phyloP scores from a whole-genome alignment of 2,797 vertebrate species.

The Lagorchestes hirsutus region DNA sequence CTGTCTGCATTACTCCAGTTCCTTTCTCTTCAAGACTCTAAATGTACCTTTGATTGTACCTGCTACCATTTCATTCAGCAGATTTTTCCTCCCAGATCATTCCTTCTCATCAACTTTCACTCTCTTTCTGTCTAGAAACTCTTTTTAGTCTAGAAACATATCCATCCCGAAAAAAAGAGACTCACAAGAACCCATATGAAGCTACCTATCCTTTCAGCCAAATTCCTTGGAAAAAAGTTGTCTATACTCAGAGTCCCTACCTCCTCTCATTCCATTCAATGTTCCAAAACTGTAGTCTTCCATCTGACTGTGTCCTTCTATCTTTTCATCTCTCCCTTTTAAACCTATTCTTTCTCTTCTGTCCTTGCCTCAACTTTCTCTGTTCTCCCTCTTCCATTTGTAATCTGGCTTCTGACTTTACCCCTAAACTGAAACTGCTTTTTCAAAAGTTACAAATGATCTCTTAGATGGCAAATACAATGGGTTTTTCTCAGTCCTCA shows the following conservation, averaged over 20 bases:
- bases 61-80: not conserved
- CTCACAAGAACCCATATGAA: not conserved
- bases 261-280: not conserved
- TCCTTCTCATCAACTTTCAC: not conserved
- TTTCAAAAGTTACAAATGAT: not conserved
- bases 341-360: not conserved
- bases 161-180: not conserved
- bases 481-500: not conserved
- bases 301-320: not conserved
- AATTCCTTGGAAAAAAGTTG: not conserved
- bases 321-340: not conserved
- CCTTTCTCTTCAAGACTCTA: not conserved
- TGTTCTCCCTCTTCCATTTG: not conserved
- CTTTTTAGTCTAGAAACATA: not conserved
- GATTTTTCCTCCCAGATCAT: not conserved
- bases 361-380: not conserved
- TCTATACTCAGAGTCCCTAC: not conserved
- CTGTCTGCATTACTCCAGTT: not conserved
- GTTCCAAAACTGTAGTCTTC: not conserved
- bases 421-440: not conserved
- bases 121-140: not conserved
- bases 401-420: not conserved
- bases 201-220: not conserved
- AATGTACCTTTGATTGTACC: not conserved
- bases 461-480: not conserved